Evolutionary conservation across 2,113 vertebrate genomes (phyloP).

Genomic region (Lophotis ruficrista): DNA sequence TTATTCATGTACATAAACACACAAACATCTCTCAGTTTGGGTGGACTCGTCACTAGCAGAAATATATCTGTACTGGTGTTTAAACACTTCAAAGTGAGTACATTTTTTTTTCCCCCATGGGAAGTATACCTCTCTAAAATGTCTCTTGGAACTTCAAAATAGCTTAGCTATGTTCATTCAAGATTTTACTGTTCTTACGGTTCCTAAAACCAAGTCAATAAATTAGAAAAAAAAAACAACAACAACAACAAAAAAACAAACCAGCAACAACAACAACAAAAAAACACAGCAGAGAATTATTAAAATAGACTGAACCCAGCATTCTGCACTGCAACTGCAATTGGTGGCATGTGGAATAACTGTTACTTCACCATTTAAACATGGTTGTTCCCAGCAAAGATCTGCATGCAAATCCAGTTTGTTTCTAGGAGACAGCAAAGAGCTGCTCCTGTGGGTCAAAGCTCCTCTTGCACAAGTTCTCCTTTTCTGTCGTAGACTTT

Average conservation of each 20-base stretch:
- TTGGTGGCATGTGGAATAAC: not conserved
- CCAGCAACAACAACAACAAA: accelerated
- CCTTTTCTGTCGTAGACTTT: not conserved
- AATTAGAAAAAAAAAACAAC: not conserved
- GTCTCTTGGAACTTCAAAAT: not conserved
- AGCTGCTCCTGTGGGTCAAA: not conserved
- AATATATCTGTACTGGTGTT: not conserved
- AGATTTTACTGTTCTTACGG: not conserved
- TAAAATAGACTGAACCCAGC: not conserved
- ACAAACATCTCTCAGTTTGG: not conserved
- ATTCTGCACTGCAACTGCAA: not conserved
- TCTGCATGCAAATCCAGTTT: not conserved
- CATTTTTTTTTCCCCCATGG: not conserved
- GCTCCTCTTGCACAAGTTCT: not conserved
- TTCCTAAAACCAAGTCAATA: not conserved
- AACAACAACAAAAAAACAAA: not conserved
- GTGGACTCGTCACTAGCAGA: not conserved
- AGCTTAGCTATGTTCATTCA: not conserved
- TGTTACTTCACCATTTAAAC: not conserved
- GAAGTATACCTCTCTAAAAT: not conserved
- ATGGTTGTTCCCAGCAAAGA: not conserved
- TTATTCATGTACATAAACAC: not conserved
- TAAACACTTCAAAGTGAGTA: not conserved
- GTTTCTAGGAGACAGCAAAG: not conserved
- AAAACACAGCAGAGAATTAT: not conserved